Evolutionary conservation across 2,113 vertebrate species (phyloP).

Genomic region (Podarcis cretensis): DNA sequence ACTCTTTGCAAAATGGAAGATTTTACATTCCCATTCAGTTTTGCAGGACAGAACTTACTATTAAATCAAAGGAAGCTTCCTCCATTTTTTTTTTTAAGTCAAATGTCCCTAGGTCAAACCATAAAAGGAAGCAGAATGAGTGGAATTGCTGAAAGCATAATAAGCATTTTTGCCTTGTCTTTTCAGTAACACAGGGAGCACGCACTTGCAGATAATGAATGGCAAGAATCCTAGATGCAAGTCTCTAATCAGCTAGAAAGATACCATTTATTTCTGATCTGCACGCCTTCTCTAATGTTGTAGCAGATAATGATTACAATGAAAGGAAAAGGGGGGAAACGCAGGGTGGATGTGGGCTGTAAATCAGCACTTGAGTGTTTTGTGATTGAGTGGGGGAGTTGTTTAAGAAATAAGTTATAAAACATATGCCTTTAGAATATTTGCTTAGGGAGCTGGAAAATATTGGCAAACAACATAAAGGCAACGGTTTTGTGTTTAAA

Average conservation of each 20-base stretch:
- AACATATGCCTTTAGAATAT: background rate
- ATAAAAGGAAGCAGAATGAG: constrained; percentile 10
- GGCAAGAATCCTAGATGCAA: constrained; percentile 13
- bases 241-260: constrained; percentile 19
- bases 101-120: constrained; percentile 42
- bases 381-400: constrained; percentile 5
- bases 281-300: constrained; percentile 10
- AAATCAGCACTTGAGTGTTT: background rate
- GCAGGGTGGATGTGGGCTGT: background rate
- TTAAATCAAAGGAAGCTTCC: constrained; percentile 59
- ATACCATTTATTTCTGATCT: background rate
- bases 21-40: constrained; percentile 23
- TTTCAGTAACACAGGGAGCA: background rate
- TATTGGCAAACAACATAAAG: background rate
- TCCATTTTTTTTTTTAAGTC: constrained; percentile 34
- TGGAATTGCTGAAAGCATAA: constrained; percentile 11
- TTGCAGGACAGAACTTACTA: constrained; percentile 48
- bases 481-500: background rate
- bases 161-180: background rate
- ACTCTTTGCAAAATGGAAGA: constrained; percentile 11
- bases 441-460: background rate
- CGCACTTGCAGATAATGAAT: background rate
- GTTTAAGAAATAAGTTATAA: background rate
- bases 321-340: background rate
- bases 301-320: background rate